A percentile compares a stretch with the other conserved stretches of the same genome.
Evolutionary conservation across 2,888 invertebrate species (phyloP).

Genomic region (Caenorhabditis macrosperma): DNA sequence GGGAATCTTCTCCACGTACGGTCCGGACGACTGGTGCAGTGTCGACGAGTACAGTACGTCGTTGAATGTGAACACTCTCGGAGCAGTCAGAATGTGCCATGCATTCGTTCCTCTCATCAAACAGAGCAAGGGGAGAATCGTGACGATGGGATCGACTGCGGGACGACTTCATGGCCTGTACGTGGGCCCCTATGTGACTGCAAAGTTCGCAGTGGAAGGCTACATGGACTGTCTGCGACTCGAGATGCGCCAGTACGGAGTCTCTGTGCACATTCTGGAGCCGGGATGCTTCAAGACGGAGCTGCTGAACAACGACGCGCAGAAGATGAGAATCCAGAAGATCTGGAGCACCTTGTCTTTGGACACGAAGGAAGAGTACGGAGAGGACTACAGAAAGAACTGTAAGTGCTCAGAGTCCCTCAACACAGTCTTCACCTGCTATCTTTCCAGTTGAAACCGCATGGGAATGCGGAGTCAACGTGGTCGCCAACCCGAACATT

Average conservation of each 20-base stretch:
- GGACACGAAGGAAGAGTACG: slow-evolving; percentile 77
- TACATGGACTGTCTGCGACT: slow-evolving; percentile 75
- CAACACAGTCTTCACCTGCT: not conserved
- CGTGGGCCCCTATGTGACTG: slow-evolving; percentile 73
- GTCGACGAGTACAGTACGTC: slow-evolving; percentile 87
- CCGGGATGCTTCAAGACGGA: slow-evolving; percentile 78
- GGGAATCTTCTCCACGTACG: slow-evolving; percentile 89
- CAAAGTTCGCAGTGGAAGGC: slow-evolving; percentile 77
- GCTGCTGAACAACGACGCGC: slow-evolving; percentile 71
- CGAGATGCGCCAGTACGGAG: slow-evolving; percentile 72
- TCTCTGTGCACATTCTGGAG: slow-evolving; percentile 74
- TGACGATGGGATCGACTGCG: slow-evolving; percentile 81
- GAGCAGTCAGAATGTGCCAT: slow-evolving; percentile 81
- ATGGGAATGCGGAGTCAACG: slow-evolving; percentile 71
- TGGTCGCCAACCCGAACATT: slow-evolving; percentile 72
- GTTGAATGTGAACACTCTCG: slow-evolving; percentile 87
- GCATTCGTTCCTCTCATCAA: slow-evolving; percentile 76
- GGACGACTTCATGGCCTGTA: slow-evolving; percentile 80
- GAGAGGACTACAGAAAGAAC: slow-evolving; percentile 75
- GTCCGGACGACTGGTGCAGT: slow-evolving; percentile 93
- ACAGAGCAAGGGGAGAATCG: slow-evolving; percentile 79
- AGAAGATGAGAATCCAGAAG: slow-evolving; percentile 68
- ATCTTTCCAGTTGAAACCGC: slow-evolving; percentile 65
- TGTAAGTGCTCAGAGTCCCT: slow-evolving; percentile 69
- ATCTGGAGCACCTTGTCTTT: slow-evolving; percentile 71